Conservation (phyloP, 2,113 vertebrate genomes). For the Danio rerio region GRCz12tu NC_133195.1:17215001-17215500, state of each 20-base stretch:
- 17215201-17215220: too few species aligned
- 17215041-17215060: too few species aligned
- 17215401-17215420: conserved; percentile 8
- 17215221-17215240: not conserved
- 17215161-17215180: too few species aligned
- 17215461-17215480: conserved; percentile 50
- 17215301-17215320: not conserved
- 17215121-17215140: too few species aligned
- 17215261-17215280: not conserved
- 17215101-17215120: too few species aligned
- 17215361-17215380: not conserved
- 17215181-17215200: too few species aligned
- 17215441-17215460: not conserved
- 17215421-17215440: conserved; percentile 16
- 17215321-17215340: not conserved
- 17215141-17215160: too few species aligned
- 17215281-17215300: not conserved
- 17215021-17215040: too few species aligned
- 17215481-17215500: conserved; percentile 34
- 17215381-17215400: not conserved
- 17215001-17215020: too few species aligned
- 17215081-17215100: too few species aligned
- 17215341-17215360: not conserved
- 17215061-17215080: too few species aligned
- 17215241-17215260: not conserved